Evolutionary conservation across 1,140 invertebrate species (phyloP).

Genomic region (Sitodiplosis mosellana): DNA sequence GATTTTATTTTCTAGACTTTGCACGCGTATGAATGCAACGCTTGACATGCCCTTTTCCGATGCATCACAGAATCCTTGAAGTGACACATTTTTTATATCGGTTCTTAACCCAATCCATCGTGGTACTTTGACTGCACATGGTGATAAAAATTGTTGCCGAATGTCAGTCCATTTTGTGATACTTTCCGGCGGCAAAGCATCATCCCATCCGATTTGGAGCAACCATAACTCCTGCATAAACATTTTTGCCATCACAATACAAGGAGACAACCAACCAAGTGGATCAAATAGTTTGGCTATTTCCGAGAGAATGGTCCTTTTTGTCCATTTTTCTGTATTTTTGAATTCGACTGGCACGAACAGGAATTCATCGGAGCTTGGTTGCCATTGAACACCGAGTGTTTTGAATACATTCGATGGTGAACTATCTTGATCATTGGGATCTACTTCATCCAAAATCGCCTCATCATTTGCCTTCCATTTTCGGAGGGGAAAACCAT

Average conservation of each 20-base stretch:
- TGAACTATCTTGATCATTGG: conserved; percentile 3
- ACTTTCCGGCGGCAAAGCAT: neutral
- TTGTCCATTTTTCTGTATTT: conserved; percentile 6
- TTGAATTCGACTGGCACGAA: neutral
- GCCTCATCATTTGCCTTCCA: conserved; percentile 14
- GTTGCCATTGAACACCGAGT: conserved; percentile 16
- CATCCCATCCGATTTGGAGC: conserved; percentile 12
- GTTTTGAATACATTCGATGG: neutral
- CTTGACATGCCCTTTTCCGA: too few species aligned
- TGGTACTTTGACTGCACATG: neutral
- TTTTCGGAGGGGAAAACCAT: conserved; percentile 14
- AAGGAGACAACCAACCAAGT: conserved; percentile 16
- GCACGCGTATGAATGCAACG: too few species aligned
- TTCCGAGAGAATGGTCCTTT: conserved; percentile 13
- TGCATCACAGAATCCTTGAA: too few species aligned
- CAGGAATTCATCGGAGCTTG: conserved; percentile 8
- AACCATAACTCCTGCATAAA: conserved; percentile 14
- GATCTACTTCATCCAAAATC: conserved; percentile 9
- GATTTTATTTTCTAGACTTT: too few species aligned
- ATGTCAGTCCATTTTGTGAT: neutral
- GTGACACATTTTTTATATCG: too few species aligned
- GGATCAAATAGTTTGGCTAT: conserved; percentile 19
- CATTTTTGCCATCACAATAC: conserved; percentile 8
- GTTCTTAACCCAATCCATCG: too few species aligned
- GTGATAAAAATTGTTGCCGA: neutral